phyloP scores from a whole-genome alignment of 1,140 invertebrate genomes.

The Ladona fulva region DNA sequence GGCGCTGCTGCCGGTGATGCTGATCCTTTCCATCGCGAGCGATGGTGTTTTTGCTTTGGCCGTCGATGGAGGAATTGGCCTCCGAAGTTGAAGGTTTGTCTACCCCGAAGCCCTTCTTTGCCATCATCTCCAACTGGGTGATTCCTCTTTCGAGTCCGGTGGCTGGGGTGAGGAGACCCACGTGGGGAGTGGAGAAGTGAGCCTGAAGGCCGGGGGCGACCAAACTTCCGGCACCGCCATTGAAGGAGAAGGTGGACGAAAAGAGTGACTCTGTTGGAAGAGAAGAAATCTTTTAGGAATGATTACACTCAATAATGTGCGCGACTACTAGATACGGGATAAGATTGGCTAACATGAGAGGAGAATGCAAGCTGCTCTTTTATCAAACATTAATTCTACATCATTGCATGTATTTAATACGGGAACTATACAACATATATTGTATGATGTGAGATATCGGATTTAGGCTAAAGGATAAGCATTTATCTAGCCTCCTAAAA shows the following conservation, averaged over 20 bases:
- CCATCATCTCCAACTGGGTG: neutral
- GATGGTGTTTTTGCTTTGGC: neutral
- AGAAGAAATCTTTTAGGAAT: neutral
- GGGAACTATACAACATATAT: too few species aligned
- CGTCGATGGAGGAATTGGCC: neutral
- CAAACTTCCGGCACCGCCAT: neutral
- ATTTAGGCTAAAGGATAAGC: too few species aligned
- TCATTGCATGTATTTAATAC: too few species aligned
- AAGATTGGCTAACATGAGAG: too few species aligned
- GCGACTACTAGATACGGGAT: too few species aligned
- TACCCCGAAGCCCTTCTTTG: neutral
- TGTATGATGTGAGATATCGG: too few species aligned
- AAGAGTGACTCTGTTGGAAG: neutral
- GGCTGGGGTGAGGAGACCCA: neutral
- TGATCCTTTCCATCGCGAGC: neutral
- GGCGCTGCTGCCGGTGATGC: neutral
- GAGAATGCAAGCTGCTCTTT: too few species aligned
- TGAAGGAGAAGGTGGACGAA: neutral
- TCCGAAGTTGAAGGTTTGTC: neutral
- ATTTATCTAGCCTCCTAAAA: too few species aligned
- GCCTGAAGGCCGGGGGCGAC: neutral
- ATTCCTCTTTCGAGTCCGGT: neutral
- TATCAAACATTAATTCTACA: too few species aligned
- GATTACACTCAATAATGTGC: too few species aligned
- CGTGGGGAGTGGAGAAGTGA: neutral